phyloP scores from a whole-genome alignment of 2,888 invertebrate genomes.

The Gnatocerus cornutus region DNA sequence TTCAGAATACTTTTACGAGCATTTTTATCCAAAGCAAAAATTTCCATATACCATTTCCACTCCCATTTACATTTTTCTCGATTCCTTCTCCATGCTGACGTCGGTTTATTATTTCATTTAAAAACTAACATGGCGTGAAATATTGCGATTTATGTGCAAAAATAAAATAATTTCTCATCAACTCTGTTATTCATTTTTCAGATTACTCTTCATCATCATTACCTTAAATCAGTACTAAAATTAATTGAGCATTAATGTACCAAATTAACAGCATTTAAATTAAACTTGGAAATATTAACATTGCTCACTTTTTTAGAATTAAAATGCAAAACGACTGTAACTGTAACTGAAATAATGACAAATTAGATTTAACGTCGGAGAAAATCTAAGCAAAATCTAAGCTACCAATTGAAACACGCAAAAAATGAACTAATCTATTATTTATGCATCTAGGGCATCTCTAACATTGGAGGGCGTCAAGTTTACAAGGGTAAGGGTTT shows the following conservation, averaged over 20 bases:
- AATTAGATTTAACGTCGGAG: too few species aligned
- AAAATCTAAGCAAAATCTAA: too few species aligned
- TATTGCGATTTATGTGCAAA: neutral
- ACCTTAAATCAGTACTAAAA: neutral
- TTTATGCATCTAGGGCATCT: too few species aligned
- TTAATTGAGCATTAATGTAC: constrained; percentile 12
- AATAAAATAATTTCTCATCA: constrained; percentile 9
- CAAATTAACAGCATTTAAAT: constrained; percentile 7
- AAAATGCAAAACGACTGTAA: too few species aligned
- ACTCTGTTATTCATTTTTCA: constrained; percentile 11
- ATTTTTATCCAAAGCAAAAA: constrained; percentile 34
- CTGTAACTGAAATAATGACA: too few species aligned
- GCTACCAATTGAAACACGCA: too few species aligned
- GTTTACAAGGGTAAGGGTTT: too few species aligned
- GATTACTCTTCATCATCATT: constrained; percentile 18
- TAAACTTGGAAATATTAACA: too few species aligned
- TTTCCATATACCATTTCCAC: constrained; percentile 34
- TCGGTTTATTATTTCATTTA: constrained; percentile 25
- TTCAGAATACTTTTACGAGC: constrained; percentile 11
- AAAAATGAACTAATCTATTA: too few species aligned
- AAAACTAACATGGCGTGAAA: neutral
- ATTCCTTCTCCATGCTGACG: constrained; percentile 23
- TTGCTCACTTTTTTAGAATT: too few species aligned
- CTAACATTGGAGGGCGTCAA: too few species aligned
- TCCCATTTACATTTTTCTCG: constrained; percentile 34